Base-by-base conservation (phyloP, 2,888 invertebrate species). In the Drosophila fulvimacula region DNA sequence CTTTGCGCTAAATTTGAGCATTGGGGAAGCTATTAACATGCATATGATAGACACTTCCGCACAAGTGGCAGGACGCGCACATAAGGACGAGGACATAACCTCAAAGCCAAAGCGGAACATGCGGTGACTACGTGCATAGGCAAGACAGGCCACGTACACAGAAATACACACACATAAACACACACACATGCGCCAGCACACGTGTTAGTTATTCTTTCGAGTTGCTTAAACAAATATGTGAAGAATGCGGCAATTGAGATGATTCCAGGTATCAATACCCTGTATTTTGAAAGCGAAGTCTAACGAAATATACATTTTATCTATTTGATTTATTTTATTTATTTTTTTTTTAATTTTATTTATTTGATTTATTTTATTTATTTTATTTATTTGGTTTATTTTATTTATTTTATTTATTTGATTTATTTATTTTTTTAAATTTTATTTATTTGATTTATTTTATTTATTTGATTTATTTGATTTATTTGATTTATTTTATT, bases 1-100 rank as follows among this genome's bases (percentile, higher is more conserved):
- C 42, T 19, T 21, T 60, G 58, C 41, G 41, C 42, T 52, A 52
- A 67, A 58, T 69, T 60, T 57, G 21, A 56, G 46, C 46, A 32
- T 36, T 51, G 46, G 60, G 76, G 55, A 72, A 76, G 81, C 73
- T 82, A 83, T 84, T 88, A 86, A 83, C 82, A 86, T 86, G 84
- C 84, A 86, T 88, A 88, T 83, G 88, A 86, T 88, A 79, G 89
- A 79, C 84, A 88, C 87, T 84, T 88, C 83, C 83, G 87, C 75
- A 74, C 72, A 77, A 82, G 81, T 85, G 79, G 72, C 61, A 72
- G 68, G 68, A 71, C 61, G 76, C 67, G 49, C 55, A 65, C n/a
- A n/a, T n/a, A n/a, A n/a, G n/a, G n/a, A n/a, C 55, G 48, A 76
- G 79, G 60, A 65, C 79, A 74, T 79, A 65, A 79, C 52, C 65